Conservation (phyloP, 2,113 vertebrate species). For the Anarrhichthys ocellatus region DNA sequence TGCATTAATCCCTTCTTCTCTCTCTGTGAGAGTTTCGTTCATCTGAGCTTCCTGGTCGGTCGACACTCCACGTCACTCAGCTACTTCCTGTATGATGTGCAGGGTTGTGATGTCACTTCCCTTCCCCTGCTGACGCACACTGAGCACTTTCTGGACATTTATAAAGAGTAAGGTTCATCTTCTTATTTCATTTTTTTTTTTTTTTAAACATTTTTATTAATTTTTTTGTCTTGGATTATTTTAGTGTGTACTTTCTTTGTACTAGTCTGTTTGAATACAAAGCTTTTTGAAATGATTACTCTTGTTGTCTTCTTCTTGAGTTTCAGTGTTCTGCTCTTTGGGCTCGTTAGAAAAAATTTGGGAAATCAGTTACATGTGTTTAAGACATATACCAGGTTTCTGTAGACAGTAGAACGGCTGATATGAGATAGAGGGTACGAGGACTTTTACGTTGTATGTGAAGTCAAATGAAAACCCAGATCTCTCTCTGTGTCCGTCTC, state of each 20-base stretch:
- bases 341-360: background rate
- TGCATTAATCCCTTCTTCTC: slow-evolving; percentile 88
- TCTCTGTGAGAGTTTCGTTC: slow-evolving; percentile 89
- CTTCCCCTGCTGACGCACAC: slow-evolving; percentile 90
- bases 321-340: background rate
- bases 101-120: slow-evolving; percentile 83
- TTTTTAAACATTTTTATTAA: background rate
- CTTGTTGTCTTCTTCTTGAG: background rate
- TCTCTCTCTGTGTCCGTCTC: background rate
- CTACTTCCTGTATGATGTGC: slow-evolving; percentile 87
- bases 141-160: slow-evolving; percentile 90
- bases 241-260: background rate
- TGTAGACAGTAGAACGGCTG: background rate
- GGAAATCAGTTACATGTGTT: background rate
- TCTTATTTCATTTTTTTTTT: background rate
- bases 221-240: background rate
- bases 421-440: background rate
- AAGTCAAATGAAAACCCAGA: background rate
- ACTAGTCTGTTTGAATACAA: background rate
- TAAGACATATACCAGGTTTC: background rate
- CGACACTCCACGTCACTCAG: slow-evolving; percentile 91
- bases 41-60: slow-evolving; percentile 90
- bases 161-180: slow-evolving; percentile 87
- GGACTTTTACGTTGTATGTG: background rate
- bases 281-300: background rate